Conservation (phyloP, 2,797 vertebrate genomes). For the Neopelma chrysocephalum region DNA sequence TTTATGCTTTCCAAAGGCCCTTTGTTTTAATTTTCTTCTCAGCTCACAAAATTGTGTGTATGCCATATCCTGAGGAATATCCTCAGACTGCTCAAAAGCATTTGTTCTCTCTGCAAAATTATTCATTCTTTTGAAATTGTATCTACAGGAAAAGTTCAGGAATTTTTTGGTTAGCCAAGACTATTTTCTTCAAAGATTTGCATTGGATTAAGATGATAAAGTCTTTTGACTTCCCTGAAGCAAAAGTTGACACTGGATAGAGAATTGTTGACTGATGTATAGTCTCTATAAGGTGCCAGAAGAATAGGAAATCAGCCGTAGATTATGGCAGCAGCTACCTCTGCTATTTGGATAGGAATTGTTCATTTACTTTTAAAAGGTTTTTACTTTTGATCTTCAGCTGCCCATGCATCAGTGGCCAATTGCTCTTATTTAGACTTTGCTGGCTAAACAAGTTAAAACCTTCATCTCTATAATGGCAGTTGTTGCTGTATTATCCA, state of each 20-base stretch:
- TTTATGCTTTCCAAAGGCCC: not conserved
- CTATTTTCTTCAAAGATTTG: not conserved
- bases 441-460: not conserved
- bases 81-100: not conserved
- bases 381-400: not conserved
- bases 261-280: not conserved
- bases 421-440: not conserved
- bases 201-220: not conserved
- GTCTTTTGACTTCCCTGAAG: not conserved
- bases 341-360: not conserved
- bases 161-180: not conserved
- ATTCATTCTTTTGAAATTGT: slow-evolving; percentile 9
- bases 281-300: not conserved
- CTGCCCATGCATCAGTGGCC: not conserved
- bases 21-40: slow-evolving; percentile 19
- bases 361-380: not conserved
- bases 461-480: not conserved
- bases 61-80: not conserved
- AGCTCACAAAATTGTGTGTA: not conserved
- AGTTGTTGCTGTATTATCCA: not conserved
- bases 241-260: not conserved
- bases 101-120: not conserved
- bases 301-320: not conserved
- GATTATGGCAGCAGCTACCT: not conserved
- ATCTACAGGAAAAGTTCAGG: not conserved